Evolutionary conservation across 2,888 invertebrate genomes (phyloP), one percentile per base, ranked within the genome.

Genomic region (Xanthia icteritia): DNA sequence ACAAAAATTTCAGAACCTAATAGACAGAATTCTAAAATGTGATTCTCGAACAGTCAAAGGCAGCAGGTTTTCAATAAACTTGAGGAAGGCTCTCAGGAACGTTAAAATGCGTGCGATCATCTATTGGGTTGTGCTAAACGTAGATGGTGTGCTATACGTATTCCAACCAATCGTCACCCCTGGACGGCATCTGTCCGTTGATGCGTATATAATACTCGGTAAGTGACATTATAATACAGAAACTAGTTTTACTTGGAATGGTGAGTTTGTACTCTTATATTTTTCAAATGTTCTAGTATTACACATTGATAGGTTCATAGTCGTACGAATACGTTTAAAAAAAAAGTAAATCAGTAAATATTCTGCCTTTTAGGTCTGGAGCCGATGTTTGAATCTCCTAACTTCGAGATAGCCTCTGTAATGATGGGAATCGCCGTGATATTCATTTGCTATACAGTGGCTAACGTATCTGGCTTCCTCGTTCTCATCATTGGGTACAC

Each of bases 311-410:
- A 58, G 13, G 27, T 27, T 58, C 58, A 58, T 27, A 31, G 17
- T 31, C 58, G 9, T 42, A 42, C 42, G 42, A 15, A 27, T 13
- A 27, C 11, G 17, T 27, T 42, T 20, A n/a, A n/a, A n/a, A n/a
- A n/a, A n/a, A n/a, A 45, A 65, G 27, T 42, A 45, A 45, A 45
- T 45, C 45, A 6, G 23, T 48, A 23, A 48, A 31, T 1, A 27
- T 54, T 72, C 72, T 73, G 31, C 8, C 63, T 85, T 61, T 27
- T 85, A 95, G 94, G 94, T 81, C 81, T 94, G 4, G 92, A 94
- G 56, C 94, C 94, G 20, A 92, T 92, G 89, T 82, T 86, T 5
- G 90, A 93, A 73, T 88, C 93, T 9, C 94, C 94, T 1, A 93
- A 94, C 82, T 94, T 91, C 68, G 93, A 94, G 82, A 87, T 94